Percentiles rank a stretch among this genome's conserved stretches.
phyloP scores from a whole-genome alignment of 2,888 invertebrate genomes.

The Drosophila ustulata region DNA sequence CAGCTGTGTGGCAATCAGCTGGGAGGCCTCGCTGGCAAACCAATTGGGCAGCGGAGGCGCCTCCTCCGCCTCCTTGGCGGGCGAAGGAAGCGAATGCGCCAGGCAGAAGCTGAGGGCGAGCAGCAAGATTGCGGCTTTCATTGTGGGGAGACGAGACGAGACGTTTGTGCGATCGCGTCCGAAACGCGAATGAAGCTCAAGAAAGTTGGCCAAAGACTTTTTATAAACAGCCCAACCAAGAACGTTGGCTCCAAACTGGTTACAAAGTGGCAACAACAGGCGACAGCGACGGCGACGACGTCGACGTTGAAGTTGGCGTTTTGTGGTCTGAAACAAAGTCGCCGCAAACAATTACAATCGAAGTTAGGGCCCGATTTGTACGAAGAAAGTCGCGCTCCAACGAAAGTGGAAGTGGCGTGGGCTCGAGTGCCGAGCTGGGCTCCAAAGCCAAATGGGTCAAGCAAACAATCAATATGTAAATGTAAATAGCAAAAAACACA shows the following conservation, averaged over 20 bases:
- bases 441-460: slow-evolving; percentile 66
- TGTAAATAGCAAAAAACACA: slow-evolving; percentile 39
- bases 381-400: slow-evolving; percentile 69
- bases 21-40: slow-evolving; percentile 82
- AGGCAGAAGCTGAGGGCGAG: slow-evolving; percentile 29
- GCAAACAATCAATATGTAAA: slow-evolving; percentile 72
- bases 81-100: slow-evolving; percentile 46
- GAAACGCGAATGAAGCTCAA: slow-evolving; percentile 82
- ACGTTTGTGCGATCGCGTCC: slow-evolving; percentile 47
- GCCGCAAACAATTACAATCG: slow-evolving; percentile 22
- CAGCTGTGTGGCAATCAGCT: slow-evolving; percentile 82
- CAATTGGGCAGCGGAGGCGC: slow-evolving; percentile 18
- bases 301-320: slow-evolving; percentile 13
- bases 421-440: slow-evolving; percentile 40
- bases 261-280: slow-evolving; percentile 26
- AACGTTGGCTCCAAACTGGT: slow-evolving; percentile 63
- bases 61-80: slow-evolving; percentile 24
- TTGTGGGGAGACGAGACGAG: slow-evolving; percentile 35
- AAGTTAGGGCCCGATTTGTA: slow-evolving; percentile 33
- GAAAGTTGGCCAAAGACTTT: slow-evolving; percentile 82
- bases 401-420: slow-evolving; percentile 79
- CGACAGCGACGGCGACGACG: slow-evolving; percentile 2
- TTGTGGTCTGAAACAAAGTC: slow-evolving; percentile 22
- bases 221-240: slow-evolving; percentile 77
- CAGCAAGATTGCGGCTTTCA: slow-evolving; percentile 58